Conservation (phyloP, 2,888 invertebrate genomes). For the Pachliopta kotzebuea region DNA sequence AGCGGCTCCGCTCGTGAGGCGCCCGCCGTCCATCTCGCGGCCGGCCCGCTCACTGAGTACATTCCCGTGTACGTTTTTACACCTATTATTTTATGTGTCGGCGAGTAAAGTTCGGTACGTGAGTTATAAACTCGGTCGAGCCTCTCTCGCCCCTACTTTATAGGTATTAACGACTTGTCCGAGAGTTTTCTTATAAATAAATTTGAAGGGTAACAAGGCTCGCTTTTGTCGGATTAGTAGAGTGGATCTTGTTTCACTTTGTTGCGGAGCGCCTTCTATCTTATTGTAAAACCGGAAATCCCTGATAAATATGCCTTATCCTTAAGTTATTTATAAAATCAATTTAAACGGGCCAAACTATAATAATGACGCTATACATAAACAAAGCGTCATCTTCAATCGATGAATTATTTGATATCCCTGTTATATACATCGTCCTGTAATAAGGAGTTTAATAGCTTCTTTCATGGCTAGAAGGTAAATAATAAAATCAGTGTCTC, state of each 20-base stretch:
- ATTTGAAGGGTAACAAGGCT: conserved; percentile 81
- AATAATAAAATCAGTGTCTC: conserved; percentile 49
- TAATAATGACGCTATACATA: background rate
- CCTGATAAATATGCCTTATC: conserved; percentile 53
- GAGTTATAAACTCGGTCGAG: conserved; percentile 81
- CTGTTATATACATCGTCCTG: background rate
- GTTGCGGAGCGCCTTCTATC: conserved; percentile 72
- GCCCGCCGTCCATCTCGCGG: conserved; percentile 70
- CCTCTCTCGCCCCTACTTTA: conserved; percentile 81
- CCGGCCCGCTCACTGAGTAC: conserved; percentile 77
- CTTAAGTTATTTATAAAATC: conserved; percentile 40
- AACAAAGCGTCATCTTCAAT: background rate
- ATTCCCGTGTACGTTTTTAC: conserved; percentile 81
- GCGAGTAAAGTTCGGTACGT: conserved; percentile 81
- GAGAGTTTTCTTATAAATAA: conserved; percentile 82
- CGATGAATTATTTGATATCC: background rate
- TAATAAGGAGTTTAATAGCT: background rate
- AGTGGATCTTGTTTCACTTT: conserved; percentile 81
- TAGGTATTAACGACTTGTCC: conserved; percentile 82
- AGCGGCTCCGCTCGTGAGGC: conserved; percentile 14
- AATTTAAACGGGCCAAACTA: background rate
- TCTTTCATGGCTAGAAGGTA: conserved; percentile 2
- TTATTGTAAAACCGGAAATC: conserved; percentile 67
- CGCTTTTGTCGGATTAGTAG: conserved; percentile 81
- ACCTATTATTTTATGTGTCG: conserved; percentile 81